A percentile compares a stretch with the other conserved stretches of the same genome.
Conservation (phyloP, 2,797 vertebrate genomes). For the Gymnopithys bicolor region DNA sequence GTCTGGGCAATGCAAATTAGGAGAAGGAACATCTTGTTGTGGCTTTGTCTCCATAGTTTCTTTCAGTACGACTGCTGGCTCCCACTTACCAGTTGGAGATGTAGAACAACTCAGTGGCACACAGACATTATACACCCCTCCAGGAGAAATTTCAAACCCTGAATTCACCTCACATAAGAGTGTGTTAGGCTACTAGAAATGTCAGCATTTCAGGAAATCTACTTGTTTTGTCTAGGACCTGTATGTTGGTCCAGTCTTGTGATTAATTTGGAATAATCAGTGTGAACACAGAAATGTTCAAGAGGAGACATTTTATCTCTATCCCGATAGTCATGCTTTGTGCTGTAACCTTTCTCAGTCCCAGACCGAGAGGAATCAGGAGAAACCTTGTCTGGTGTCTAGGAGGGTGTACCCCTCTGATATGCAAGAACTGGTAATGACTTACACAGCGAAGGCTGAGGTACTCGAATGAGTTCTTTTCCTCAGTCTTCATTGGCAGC, state of each 20-base stretch:
- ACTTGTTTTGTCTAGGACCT: not conserved
- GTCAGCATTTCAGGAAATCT: not conserved
- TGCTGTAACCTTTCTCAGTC: not conserved
- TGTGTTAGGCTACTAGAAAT: not conserved
- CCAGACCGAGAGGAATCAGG: not conserved
- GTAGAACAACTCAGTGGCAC: not conserved
- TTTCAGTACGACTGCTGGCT: not conserved
- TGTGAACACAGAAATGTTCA: not conserved
- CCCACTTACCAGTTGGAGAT: not conserved
- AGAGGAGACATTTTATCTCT: not conserved
- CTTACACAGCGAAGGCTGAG: too few species aligned
- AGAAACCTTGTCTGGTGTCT: not conserved
- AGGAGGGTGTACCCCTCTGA: not conserved
- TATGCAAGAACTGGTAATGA: not conserved
- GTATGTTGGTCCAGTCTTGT: not conserved
- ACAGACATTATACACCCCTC: not conserved
- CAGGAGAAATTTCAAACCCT: not conserved
- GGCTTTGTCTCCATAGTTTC: not conserved
- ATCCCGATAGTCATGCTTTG: not conserved
- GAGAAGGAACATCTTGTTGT: not conserved
- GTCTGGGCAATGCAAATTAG: not conserved
- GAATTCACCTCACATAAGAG: not conserved
- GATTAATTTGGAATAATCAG: not conserved
- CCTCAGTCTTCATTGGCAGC: too few species aligned
- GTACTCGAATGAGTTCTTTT: too few species aligned